A percentile compares a stretch with the other conserved stretches of the same genome.
Evolutionary conservation across 2,113 vertebrate genomes (phyloP).

Genomic region (Hepsetus odoe): DNA sequence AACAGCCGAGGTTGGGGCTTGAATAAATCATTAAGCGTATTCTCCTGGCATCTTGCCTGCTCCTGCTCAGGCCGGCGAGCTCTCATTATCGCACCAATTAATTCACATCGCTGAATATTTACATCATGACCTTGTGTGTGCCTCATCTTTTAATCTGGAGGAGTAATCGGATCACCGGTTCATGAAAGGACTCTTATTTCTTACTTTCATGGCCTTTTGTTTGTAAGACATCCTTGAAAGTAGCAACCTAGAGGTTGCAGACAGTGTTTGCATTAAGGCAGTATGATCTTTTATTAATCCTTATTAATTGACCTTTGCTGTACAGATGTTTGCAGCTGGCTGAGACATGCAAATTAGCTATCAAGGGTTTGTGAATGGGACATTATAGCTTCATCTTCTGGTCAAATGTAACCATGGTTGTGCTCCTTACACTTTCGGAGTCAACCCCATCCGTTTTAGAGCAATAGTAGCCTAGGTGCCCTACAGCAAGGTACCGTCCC

Average conservation of each 20-base stretch:
- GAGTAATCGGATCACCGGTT: conserved; percentile 18
- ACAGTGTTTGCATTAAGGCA: no score
- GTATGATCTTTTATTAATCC: no score
- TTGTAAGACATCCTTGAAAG: conserved; percentile 3
- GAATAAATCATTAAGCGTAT: conserved; percentile 52
- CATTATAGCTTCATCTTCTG: no score
- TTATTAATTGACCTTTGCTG: background rate
- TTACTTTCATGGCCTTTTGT: background rate
- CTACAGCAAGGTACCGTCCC: no score
- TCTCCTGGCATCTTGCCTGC: conserved; percentile 21
- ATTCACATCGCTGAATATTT: conserved; percentile 36
- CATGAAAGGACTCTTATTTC: background rate
- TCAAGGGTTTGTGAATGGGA: no score
- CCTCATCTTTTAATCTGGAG: conserved; percentile 17
- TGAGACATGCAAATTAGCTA: background rate
- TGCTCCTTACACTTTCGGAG: no score
- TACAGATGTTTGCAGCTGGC: background rate
- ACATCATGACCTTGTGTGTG: conserved; percentile 35
- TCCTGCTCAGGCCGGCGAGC: conserved; percentile 2
- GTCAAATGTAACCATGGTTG: no score
- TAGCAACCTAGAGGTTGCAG: background rate
- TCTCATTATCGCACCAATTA: conserved; percentile 32
- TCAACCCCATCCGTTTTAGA: no score
- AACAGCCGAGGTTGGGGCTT: conserved; percentile 34
- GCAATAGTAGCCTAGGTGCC: no score